phyloP scores from a whole-genome alignment of 2,113 vertebrate species.

The Athene cunicularia region DNA sequence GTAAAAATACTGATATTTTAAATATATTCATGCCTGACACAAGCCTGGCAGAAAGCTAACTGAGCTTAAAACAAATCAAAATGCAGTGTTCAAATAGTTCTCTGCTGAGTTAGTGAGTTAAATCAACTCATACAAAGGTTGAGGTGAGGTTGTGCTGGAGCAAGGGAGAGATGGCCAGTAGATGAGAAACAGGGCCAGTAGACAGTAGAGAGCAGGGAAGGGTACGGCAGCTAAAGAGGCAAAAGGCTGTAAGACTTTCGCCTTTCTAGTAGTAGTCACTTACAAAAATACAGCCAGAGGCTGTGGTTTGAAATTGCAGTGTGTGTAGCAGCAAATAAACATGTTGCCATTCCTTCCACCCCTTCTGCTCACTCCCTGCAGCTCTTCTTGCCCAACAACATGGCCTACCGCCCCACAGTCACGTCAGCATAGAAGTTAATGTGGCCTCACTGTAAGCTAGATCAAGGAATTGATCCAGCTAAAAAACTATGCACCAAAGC shows the following conservation, averaged over 20 bases:
- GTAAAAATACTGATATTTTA: neutral
- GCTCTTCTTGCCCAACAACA: neutral
- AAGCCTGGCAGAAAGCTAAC: neutral
- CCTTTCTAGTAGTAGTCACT: neutral
- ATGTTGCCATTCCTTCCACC: neutral
- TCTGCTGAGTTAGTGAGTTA: neutral
- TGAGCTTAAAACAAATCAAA: neutral
- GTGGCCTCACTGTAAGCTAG: neutral
- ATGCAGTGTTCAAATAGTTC: neutral
- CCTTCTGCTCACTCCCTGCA: neutral
- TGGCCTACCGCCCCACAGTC: neutral
- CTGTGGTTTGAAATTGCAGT: neutral
- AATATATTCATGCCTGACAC: neutral
- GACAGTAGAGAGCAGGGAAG: neutral
- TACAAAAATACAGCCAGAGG: constrained; percentile 12
- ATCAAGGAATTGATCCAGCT: neutral
- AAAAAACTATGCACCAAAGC: neutral
- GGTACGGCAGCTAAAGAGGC: neutral
- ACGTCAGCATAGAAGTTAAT: neutral
- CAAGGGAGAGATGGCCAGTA: neutral
- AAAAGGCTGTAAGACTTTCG: neutral
- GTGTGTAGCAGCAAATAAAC: neutral
- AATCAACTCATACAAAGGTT: neutral
- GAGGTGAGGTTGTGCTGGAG: neutral
- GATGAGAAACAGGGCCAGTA: neutral